phyloP scores from a whole-genome alignment of 2,888 invertebrate genomes.

The Rhyacophila evoluta region DNA sequence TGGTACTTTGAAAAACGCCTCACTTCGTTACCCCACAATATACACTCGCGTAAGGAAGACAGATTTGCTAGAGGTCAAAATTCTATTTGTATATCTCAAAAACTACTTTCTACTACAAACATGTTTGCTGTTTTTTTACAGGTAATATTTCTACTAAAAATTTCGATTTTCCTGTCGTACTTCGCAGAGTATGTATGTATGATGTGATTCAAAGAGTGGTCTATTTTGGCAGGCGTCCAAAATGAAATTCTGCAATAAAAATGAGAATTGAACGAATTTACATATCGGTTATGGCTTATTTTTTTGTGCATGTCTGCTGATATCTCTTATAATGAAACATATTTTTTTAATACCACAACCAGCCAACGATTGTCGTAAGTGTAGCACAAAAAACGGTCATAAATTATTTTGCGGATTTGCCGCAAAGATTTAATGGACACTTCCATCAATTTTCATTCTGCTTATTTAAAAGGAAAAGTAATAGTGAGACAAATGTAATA shows the following conservation, averaged over 20 bases:
- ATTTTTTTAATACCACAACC: background rate
- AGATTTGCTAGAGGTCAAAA: too few species aligned
- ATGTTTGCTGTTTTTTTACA: background rate
- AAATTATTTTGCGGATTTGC: too few species aligned
- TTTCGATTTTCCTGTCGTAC: background rate
- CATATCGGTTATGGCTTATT: background rate
- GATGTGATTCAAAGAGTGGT: background rate
- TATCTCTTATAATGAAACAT: background rate
- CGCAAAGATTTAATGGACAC: too few species aligned
- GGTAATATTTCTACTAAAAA: background rate
- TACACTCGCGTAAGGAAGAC: too few species aligned
- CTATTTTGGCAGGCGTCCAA: background rate
- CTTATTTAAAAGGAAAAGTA: too few species aligned
- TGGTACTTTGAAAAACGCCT: too few species aligned
- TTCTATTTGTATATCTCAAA: too few species aligned
- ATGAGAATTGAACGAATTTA: constrained; percentile 6
- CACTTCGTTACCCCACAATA: too few species aligned
- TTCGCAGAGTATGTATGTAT: background rate
- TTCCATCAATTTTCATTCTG: too few species aligned
- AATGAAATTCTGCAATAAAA: constrained; percentile 22
- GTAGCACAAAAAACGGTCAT: too few species aligned
- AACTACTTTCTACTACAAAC: background rate
- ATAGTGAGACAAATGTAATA: too few species aligned
- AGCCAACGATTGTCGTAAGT: too few species aligned
- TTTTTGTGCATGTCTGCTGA: background rate